Base-by-base conservation (phyloP, 1,140 invertebrate species). In the Aricia agestis region DNA sequence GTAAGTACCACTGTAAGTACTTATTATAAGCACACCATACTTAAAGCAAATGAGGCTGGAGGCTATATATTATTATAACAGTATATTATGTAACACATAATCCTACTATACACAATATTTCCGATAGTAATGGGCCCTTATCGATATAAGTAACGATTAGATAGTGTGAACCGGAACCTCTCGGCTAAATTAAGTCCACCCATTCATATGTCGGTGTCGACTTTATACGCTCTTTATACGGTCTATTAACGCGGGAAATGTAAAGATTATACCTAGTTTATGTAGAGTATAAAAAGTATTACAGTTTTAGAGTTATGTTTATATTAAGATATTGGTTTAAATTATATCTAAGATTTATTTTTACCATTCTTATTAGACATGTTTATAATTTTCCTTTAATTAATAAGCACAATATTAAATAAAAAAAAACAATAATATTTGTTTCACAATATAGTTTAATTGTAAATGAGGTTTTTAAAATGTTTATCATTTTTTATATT, bases 141-240 rank as follows among this genome's bases (percentile, higher is more conserved):
- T 79, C 76, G 79, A 84, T 83, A 78, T 80, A 81, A 78, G 76
- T 79, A 82, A 82, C 81, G 81, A 86, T 88, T 88, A 88, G 78
- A 77, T 59, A 83, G 80, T 89, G 82, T 89, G 87, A 85, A 83
- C 79, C 83, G 84, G 82, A 81, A 85, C 83, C 81, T 84, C 83
- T 82, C 76, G 81, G 82, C 84, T 87, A 88, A 88, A 89, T 90
- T 88, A 90, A 87, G 84, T 89, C 85, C 85, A 85, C 83, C 88
- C 82, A 91, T 91, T 89, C 87, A 91, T 83, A 78, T 76, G 86
- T 88, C 83, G 75, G 10, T 13, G 45, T 52, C 45, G 45, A 52
- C 45, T 52, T 52, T 52, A 79, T 78, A 69, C 75, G 73, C 86
- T 88, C 81, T 78, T 82, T 80, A 81, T 79, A 79, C 75, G 81